Base-by-base conservation (phyloP, 2,797 vertebrate species). In the Distichodus sexfasciatus region DNA sequence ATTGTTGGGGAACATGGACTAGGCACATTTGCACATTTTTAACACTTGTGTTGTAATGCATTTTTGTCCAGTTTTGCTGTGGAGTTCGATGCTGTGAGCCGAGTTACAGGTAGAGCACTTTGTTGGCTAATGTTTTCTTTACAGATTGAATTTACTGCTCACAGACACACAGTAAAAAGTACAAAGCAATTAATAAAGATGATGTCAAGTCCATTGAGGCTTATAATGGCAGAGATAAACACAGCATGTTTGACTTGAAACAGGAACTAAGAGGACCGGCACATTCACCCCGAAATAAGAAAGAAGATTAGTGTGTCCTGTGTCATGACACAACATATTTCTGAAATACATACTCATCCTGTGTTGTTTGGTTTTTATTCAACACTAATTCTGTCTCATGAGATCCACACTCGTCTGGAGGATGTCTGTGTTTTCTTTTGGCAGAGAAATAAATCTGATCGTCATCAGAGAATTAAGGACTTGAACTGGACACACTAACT, bases 281-380 rank as follows among this genome's bases (percentile, higher is more conserved):
- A 57, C 33, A 11, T 10, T n/a, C 17, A 19, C 31, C 33, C 17
- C 21, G 6, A 38, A 57, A 33, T 11, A 17, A 38, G 29, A 17
- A 15, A 8, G 38, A 59, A 47, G 54, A 69, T 40, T 28, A 69
- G 17, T 2, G 28, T 50, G 6, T 21, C 33, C 44, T 12, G 31
- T 69, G 66, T 60, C 66, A 60, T 24, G 35, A 40, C 24, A 17
- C 3, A 21, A 11, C 15, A 3, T 60, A 69, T 60, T 48, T 69
- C 55, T 48, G 21, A 23, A 26, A n/a, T 2, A 21, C 36, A 15
- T 40, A 57, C 40, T 38, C 33, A 40, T 59, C 54, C 33, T 40
- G 43, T 59, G 54, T 26, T 59, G 21, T n/a, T n/a, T 47, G 11
- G 4, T 9, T 36, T 48, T 48, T 44, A 38, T 26, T 36, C 33